A percentile compares a stretch with the other conserved stretches of the same genome.
phyloP scores from a whole-genome alignment of 2,797 vertebrate species.

The Heteromormyrus szaboi region DNA sequence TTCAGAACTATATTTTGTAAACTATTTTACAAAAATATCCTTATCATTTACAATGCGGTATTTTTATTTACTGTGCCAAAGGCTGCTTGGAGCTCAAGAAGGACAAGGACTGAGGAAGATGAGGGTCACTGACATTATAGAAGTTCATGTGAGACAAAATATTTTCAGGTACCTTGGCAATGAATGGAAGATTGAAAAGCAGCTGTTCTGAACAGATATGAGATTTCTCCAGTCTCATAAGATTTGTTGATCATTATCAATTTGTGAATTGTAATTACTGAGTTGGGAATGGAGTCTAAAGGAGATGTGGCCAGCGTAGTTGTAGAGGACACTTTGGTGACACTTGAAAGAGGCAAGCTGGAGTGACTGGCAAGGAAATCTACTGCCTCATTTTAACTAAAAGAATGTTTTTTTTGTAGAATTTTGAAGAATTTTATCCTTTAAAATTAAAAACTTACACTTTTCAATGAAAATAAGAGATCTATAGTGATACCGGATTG shows the following conservation, averaged over 20 bases:
- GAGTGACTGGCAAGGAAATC: neutral
- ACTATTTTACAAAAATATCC: neutral
- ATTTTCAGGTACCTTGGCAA: neutral
- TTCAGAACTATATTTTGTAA: neutral
- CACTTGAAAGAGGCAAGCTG: neutral
- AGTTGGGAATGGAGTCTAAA: neutral
- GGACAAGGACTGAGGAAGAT: neutral
- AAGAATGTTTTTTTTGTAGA: neutral
- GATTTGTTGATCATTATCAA: neutral
- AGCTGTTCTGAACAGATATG: neutral
- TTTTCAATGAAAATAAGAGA: neutral
- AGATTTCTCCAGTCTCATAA: neutral
- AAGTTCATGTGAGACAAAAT: neutral
- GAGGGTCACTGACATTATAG: neutral
- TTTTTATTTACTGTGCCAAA: neutral
- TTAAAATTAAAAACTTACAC: neutral
- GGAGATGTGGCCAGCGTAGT: neutral
- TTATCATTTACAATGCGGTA: neutral
- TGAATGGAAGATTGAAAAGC: neutral
- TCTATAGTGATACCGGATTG: neutral
- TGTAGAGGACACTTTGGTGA: neutral
- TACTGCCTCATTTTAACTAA: neutral
- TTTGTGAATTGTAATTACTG: neutral
- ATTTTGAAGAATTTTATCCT: neutral
- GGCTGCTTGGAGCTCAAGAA: neutral